Conservation (phyloP, 2,113 vertebrate species). For the Grantiella picta region DNA sequence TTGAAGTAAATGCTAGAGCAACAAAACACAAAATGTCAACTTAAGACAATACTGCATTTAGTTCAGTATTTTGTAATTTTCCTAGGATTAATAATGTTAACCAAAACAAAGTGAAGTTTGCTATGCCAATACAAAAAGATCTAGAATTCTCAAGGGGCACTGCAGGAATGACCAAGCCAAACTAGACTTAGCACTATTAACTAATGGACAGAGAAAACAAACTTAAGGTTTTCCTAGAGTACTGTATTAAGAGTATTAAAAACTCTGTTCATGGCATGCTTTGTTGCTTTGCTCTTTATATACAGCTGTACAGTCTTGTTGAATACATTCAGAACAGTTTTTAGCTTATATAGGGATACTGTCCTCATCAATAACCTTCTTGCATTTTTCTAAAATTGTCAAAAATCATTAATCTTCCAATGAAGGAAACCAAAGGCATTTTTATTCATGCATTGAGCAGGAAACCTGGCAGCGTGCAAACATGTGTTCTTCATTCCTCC, state of each 20-base stretch:
- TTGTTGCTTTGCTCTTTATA: not conserved
- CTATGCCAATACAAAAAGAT: not conserved
- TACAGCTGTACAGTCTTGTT: not conserved
- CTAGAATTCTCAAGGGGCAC: not conserved
- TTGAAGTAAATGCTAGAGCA: not conserved
- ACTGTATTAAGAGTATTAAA: not conserved
- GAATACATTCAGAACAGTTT: not conserved
- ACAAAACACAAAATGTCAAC: not conserved
- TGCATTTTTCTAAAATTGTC: not conserved
- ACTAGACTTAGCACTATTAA: not conserved
- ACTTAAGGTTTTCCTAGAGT: not conserved
- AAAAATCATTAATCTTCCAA: rapidly evolving
- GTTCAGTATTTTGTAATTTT: not conserved
- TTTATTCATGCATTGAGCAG: not conserved
- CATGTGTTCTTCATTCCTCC: not conserved
- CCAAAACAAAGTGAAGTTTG: not conserved
- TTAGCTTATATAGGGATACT: not conserved
- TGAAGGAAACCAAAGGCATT: not conserved
- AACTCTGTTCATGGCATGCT: not conserved
- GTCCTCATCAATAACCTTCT: not conserved
- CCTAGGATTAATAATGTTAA: not conserved
- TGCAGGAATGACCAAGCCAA: not conserved
- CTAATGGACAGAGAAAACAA: not conserved
- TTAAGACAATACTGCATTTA: not conserved
- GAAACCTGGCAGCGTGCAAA: not conserved